Percentiles rank a stretch among this genome's conserved stretches.
Conservation (phyloP, 2,113 vertebrate genomes). For the Psettodes erumei region DNA sequence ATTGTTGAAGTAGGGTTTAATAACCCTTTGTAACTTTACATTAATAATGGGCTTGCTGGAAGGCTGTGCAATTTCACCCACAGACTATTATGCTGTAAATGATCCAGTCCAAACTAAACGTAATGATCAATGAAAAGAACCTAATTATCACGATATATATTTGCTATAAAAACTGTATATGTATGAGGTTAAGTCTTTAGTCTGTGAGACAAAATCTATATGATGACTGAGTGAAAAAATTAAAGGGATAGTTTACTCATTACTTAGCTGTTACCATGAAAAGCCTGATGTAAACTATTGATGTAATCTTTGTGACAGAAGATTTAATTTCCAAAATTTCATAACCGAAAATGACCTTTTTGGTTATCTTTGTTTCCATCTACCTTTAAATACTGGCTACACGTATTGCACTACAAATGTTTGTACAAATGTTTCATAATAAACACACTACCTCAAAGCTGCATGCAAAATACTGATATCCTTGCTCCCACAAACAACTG, state of each 20-base stretch:
- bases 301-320: no score
- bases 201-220: background rate
- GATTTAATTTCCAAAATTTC: no score
- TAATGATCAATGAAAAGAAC: background rate
- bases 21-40: background rate
- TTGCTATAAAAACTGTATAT: background rate
- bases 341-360: background rate
- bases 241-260: no score
- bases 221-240: background rate
- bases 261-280: no score
- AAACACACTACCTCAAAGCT: no score
- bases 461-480: background rate
- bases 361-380: background rate
- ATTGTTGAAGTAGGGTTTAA: slow-evolving; percentile 6
- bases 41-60: background rate
- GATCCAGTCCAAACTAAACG: background rate
- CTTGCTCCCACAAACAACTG: background rate
- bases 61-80: background rate
- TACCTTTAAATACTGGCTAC: background rate
- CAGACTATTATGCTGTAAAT: background rate
- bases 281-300: no score
- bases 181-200: background rate
- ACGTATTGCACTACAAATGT: background rate
- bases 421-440: no score
- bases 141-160: background rate